Base-by-base conservation (phyloP, 2,888 invertebrate genomes). In the Rhagium mordax region DNA sequence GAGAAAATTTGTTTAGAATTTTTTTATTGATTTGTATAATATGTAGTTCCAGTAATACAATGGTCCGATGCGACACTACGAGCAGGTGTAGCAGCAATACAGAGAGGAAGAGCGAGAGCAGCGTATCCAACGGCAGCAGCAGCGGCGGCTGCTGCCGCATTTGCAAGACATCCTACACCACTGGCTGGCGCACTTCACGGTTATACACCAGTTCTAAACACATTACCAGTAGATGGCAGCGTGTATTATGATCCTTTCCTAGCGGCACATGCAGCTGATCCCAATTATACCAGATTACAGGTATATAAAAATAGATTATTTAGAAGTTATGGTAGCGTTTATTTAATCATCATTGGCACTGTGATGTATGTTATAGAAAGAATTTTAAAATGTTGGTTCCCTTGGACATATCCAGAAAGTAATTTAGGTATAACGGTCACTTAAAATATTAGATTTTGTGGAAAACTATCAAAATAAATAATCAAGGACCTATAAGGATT, bases 181-280 rank as follows among this genome's bases (percentile, higher is more conserved):
- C 87, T 93, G 64, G 79, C 77, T 0, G 92, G 93, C 82, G 93
- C 94, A 87, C 90, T 95, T 89, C 96, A 95, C 91, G 95, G 96
- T 87, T 96, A 96, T 90, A 93, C 96, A 89, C 95, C 94, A 7
- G 85, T 87, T 55, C 78, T 87, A 18, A 87, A 87, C 76, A 86
- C 87, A 48, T 80, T 87, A 70, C 87, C 86, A 49, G 87, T 87
- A 27, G 87, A 87, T 90, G 92, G 89, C 90, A 95, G 97, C 89
- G 94, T 97, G 82, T 98, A 97, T 92, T 98, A 97, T 91, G 97
- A 98, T 91, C 97, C 96, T 85, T 96, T 97, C 92, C 90, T 98
- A 91, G 96, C 96, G 81, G 95, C 96, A 79, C 93, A 93, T 83
- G 94, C 95, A 79, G 94, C 95, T 85, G 96, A 96, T 90, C 94